phyloP scores from a whole-genome alignment of 2,888 invertebrate species.

The Entomobrya proxima region DNA sequence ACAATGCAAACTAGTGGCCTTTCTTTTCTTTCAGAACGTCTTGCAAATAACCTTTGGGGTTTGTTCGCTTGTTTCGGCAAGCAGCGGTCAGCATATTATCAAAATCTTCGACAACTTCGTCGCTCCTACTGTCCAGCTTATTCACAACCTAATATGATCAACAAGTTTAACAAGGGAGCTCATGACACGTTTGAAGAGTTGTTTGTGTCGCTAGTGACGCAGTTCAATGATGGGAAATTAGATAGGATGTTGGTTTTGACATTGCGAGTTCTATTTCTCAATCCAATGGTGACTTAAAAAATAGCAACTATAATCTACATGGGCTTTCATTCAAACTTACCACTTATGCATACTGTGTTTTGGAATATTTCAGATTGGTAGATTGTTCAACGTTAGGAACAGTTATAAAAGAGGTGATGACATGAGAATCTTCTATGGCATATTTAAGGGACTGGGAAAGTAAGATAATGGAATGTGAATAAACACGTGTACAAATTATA shows the following conservation, averaged over 20 bases:
- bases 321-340: neutral
- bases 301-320: neutral
- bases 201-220: constrained; percentile 48
- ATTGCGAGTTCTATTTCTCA: constrained; percentile 58
- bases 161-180: constrained; percentile 22
- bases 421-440: neutral
- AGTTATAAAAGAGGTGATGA: neutral
- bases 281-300: constrained; percentile 53
- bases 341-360: neutral
- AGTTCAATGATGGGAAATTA: constrained; percentile 50
- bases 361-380: constrained; percentile 17
- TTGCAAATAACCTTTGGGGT: constrained; percentile 61
- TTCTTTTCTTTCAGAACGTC: constrained; percentile 40
- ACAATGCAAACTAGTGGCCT: too few species aligned
- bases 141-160: constrained; percentile 37
- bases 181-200: constrained; percentile 64
- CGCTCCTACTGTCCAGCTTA: constrained; percentile 62
- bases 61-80: constrained; percentile 61
- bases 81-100: neutral
- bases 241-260: constrained; percentile 53
- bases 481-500: neutral
- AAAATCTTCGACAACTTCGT: constrained; percentile 46
- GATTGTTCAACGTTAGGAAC: neutral
- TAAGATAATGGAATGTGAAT: neutral
- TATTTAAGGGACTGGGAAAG: constrained; percentile 16